Conservation (phyloP, 23 tunicate genomes). For the Halocynthia roretzi region DNA sequence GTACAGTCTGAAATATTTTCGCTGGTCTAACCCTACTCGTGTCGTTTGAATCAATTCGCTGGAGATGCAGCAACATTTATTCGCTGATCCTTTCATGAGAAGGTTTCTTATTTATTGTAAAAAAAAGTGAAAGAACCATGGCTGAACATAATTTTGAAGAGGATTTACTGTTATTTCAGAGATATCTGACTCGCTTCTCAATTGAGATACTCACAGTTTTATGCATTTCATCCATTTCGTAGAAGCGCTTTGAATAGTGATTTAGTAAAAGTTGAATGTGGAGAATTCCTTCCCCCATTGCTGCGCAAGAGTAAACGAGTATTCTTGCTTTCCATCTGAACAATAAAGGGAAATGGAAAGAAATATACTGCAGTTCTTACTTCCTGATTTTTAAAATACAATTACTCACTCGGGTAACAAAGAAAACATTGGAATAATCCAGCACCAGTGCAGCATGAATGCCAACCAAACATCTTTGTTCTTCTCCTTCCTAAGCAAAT, state of each 20-base stretch:
- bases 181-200: too few relatives aligned
- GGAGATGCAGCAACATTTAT: background rate
- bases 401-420: constrained; percentile 14
- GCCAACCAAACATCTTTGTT: constrained; percentile 77
- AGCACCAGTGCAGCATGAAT: constrained; percentile 41
- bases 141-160: too few relatives aligned
- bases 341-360: background rate
- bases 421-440: constrained; percentile 33
- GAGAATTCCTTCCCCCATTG: constrained; percentile 69
- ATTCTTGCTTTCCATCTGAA: constrained; percentile 17
- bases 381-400: background rate
- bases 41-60: background rate
- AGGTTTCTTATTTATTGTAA: too few relatives aligned
- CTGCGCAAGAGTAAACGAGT: constrained; percentile 48
- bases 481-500: constrained; percentile 49
- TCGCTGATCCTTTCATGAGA: too few relatives aligned
- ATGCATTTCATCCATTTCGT: constrained; percentile 45
- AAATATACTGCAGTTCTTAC: background rate
- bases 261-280: constrained; percentile 78
- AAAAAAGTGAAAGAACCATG: background rate
- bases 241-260: constrained; percentile 75
- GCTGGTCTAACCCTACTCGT: background rate
- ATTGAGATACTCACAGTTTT: constrained; percentile 22
- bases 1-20: background rate
- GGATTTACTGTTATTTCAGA: too few relatives aligned